phyloP scores from a whole-genome alignment of 2,888 invertebrate genomes.

The Cyaniris semiargus region DNA sequence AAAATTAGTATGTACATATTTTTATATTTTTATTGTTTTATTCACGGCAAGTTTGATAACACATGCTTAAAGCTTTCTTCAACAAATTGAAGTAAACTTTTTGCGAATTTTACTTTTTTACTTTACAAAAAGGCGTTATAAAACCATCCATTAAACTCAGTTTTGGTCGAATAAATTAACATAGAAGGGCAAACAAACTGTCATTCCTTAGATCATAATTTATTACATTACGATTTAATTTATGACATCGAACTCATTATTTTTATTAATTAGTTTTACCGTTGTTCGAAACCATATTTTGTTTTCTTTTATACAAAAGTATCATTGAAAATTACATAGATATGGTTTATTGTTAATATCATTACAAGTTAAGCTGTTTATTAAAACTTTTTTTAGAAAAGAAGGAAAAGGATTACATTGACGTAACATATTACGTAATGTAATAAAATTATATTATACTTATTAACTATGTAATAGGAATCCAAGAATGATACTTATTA shows the following conservation, averaged over 20 bases:
- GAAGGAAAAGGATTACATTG: too few species aligned
- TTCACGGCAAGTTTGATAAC: too few species aligned
- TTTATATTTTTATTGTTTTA: too few species aligned
- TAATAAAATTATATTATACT: too few species aligned
- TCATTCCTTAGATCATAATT: background rate
- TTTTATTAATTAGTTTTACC: constrained; percentile 16
- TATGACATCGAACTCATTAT: background rate
- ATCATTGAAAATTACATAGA: background rate
- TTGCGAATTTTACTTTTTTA: background rate
- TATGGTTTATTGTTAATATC: background rate
- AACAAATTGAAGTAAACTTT: background rate
- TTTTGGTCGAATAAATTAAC: background rate
- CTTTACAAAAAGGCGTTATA: background rate
- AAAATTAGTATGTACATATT: too few species aligned
- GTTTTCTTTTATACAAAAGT: background rate
- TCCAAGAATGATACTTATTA: too few species aligned
- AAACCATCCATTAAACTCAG: background rate
- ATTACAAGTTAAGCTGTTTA: too few species aligned
- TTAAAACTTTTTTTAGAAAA: too few species aligned
- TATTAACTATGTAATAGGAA: too few species aligned
- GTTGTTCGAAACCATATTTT: background rate
- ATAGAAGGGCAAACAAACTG: constrained; percentile 12
- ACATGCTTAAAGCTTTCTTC: too few species aligned
- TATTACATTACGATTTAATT: constrained; percentile 8
- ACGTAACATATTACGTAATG: too few species aligned